phyloP scores from a whole-genome alignment of 2,888 invertebrate genomes.

The Xanthorhoe designata region DNA sequence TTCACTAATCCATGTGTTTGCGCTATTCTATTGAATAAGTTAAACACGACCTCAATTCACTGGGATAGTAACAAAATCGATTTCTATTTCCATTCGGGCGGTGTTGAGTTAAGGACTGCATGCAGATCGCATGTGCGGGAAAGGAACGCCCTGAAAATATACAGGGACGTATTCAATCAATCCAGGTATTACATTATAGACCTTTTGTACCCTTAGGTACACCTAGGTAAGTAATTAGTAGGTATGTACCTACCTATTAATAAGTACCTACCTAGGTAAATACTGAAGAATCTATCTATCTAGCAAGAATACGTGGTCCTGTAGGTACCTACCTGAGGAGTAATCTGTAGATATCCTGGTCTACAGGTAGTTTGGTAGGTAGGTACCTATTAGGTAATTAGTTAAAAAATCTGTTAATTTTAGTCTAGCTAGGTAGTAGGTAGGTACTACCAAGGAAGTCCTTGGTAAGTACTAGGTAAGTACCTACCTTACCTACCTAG shows the following conservation, averaged over 20 bases:
- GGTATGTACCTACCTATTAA: neutral
- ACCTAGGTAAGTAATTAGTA: too few relatives aligned
- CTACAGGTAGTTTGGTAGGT: neutral
- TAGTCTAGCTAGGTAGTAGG: too few relatives aligned
- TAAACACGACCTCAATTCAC: constrained; percentile 43
- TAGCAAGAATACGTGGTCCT: too few relatives aligned
- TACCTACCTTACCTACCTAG: neutral
- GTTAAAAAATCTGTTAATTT: too few relatives aligned
- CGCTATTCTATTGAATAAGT: constrained; percentile 33
- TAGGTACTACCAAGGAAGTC: too few relatives aligned
- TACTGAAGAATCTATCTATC: too few relatives aligned
- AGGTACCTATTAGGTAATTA: constrained; percentile 5
- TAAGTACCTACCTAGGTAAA: neutral
- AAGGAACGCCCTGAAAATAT: constrained; percentile 59
- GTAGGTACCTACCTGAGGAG: neutral
- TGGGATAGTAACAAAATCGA: constrained; percentile 60
- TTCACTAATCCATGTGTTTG: constrained; percentile 36
- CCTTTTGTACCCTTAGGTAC: too few relatives aligned
- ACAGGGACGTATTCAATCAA: constrained; percentile 56
- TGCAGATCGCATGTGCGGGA: constrained; percentile 73
- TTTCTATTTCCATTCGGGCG: constrained; percentile 68
- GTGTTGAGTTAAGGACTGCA: constrained; percentile 51
- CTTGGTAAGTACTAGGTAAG: too few relatives aligned
- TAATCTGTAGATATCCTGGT: too few relatives aligned
- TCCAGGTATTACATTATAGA: too few relatives aligned